phyloP scores from a whole-genome alignment of 2,888 invertebrate genomes.

The Digitonthophagus gazella region DNA sequence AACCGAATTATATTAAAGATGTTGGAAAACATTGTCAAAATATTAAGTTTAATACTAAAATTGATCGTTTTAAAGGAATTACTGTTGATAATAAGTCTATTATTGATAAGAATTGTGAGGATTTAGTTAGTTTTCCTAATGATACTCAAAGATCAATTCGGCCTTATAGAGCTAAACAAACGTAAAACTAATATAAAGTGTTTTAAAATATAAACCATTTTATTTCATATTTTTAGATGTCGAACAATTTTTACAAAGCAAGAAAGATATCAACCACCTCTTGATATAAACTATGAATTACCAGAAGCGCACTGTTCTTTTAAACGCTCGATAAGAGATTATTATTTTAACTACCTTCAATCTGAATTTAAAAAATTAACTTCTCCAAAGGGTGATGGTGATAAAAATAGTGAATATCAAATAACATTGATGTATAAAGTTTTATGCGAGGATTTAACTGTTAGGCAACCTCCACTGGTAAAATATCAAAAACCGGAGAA shows the following conservation, averaged over 20 bases:
- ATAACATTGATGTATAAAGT: not conserved
- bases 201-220: not conserved
- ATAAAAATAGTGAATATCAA: not conserved
- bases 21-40: conserved; percentile 2
- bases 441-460: conserved; percentile 3
- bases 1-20: conserved; percentile 11
- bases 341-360: not conserved
- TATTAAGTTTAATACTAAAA: not conserved
- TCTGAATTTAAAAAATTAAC: not conserved
- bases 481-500: not conserved
- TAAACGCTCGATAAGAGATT: not conserved
- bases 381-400: not conserved
- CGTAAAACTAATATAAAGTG: not conserved
- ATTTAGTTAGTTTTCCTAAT: not conserved
- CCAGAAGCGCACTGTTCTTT: not conserved
- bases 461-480: not conserved
- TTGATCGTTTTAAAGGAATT: not conserved
- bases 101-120: conserved; percentile 4
- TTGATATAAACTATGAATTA: not conserved
- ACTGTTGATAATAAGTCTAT: not conserved
- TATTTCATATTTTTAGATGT: not conserved
- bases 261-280: not conserved
- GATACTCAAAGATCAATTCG: conserved; percentile 9
- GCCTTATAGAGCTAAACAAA: conserved; percentile 2
- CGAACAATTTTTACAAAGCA: conserved; percentile 5